A percentile compares a stretch with the other conserved stretches of the same genome.
Evolutionary conservation across 2,888 invertebrate genomes (phyloP).

Genomic region (Tenodera sinensis): DNA sequence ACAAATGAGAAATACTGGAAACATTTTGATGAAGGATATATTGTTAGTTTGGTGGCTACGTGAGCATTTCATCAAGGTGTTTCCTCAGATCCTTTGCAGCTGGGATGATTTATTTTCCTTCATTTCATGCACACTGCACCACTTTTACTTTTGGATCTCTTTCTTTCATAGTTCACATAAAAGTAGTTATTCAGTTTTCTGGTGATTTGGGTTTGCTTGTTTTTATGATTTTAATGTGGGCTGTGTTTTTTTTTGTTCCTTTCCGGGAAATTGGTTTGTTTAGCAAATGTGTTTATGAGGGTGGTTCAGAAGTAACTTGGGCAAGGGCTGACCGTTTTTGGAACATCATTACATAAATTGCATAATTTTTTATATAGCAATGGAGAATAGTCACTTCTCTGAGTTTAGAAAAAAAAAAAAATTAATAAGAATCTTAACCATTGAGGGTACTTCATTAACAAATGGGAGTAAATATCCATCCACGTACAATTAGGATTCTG

Average conservation of each 20-base stretch:
- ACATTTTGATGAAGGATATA: constrained; percentile 47
- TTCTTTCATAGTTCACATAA: constrained; percentile 14
- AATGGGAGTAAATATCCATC: no score
- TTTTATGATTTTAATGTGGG: neutral
- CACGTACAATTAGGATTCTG: no score
- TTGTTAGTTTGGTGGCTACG: constrained; percentile 32
- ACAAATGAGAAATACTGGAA: constrained; percentile 39
- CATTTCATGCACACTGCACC: neutral
- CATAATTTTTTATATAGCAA: no score
- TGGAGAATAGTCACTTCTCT: no score
- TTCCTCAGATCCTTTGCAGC: constrained; percentile 45
- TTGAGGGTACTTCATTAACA: no score
- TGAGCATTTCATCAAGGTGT: constrained; percentile 49
- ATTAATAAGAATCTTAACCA: no score
- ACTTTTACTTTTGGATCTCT: constrained; percentile 12
- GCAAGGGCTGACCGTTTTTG: neutral
- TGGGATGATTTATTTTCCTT: constrained; percentile 39
- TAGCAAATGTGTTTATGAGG: neutral
- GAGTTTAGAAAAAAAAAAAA: no score
- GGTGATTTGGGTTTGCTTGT: constrained; percentile 5
- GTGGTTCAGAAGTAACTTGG: neutral
- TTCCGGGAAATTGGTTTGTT: neutral
- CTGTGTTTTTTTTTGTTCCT: neutral
- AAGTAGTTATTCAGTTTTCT: neutral
- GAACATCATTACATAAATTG: neutral